Evolutionary conservation across 2,888 invertebrate genomes (phyloP), one percentile per base, ranked within the genome.

Genomic region (Apomyelois bistriatella): DNA sequence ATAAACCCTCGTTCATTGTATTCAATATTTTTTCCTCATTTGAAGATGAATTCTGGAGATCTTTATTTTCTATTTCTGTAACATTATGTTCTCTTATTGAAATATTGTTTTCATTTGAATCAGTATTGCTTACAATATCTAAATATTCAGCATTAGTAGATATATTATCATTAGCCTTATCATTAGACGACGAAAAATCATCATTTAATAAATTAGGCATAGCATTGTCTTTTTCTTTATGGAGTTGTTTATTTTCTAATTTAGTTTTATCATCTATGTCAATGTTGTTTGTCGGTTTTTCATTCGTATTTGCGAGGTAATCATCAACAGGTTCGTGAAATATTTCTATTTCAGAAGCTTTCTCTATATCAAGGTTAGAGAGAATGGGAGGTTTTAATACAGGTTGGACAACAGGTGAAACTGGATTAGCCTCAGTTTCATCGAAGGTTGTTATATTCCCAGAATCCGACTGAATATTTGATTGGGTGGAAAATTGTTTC

Each of bases 331-430:
- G 47, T 30, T 65, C 61, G 17, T 68, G 66, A n/a, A 65, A 67
- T 58, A 74, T 69, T 67, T 77, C 76, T 12, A 74, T 60, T 64
- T 76, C 74, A 17, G 65, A 63, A 10, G 59, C 62, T 35, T 64
- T 59, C 9, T 51, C 51, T 22, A 74, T 58, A 51, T 66, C 65
- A 38, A 62, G 51, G 32, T 72, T 69, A 37, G 70, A 70, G 28
- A 60, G 66, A 32, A 64, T 58, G 1, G 64, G 62, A 36, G 52
- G 56, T 54, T 64, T 67, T 0, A 58, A 42, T 47, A 53, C 10
- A 30, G 53, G 55, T 38, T 58, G n/a, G n/a, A n/a, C n/a, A n/a
- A n/a, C 8, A 8, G 30, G 28, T 28, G 48, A 37, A 28, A n/a
- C 10, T 52, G n/a, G 12, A 13, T 53, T 48, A 30, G 56, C 36